Conservation (phyloP, 1,140 invertebrate species). For the Andricus grossulariae region DNA sequence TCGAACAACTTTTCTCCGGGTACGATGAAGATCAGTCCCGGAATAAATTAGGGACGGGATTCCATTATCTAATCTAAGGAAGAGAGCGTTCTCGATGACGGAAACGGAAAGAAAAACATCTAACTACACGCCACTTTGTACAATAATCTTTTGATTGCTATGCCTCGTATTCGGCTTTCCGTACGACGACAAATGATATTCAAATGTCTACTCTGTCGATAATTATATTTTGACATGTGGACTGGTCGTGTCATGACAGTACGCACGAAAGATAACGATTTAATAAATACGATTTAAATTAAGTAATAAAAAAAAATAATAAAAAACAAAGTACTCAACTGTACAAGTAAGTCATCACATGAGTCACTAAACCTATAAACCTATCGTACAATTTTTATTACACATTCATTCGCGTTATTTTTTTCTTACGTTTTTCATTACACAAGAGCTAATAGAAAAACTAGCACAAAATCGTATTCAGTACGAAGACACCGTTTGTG, state of each 20-base stretch:
- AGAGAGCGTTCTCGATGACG: neutral
- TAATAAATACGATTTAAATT: slow-evolving; percentile 40
- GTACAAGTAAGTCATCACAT: slow-evolving; percentile 39
- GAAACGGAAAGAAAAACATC: neutral
- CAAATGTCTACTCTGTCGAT: neutral
- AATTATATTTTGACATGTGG: neutral
- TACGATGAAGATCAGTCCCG: neutral
- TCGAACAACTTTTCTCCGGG: neutral
- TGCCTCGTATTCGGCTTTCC: slow-evolving; percentile 39
- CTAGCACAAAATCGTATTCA: neutral
- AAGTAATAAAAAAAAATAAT: slow-evolving; percentile 18
- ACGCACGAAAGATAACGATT: slow-evolving; percentile 38
- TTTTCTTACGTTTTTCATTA: slow-evolving; percentile 1
- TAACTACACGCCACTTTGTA: slow-evolving; percentile 22
- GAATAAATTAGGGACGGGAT: slow-evolving; percentile 6
- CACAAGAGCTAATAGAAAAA: neutral
- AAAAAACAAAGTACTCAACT: slow-evolving; percentile 38
- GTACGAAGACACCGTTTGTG: neutral
- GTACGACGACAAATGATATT: neutral
- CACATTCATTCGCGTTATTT: slow-evolving; percentile 18
- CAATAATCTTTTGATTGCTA: slow-evolving; percentile 34
- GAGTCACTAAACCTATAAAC: slow-evolving; percentile 13
- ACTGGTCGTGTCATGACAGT: slow-evolving; percentile 23
- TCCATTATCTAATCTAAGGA: slow-evolving; percentile 11
- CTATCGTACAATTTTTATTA: slow-evolving; percentile 30